Evolutionary conservation across 2,888 invertebrate genomes (phyloP).

Genomic region (Yponomeuta plumbellus): DNA sequence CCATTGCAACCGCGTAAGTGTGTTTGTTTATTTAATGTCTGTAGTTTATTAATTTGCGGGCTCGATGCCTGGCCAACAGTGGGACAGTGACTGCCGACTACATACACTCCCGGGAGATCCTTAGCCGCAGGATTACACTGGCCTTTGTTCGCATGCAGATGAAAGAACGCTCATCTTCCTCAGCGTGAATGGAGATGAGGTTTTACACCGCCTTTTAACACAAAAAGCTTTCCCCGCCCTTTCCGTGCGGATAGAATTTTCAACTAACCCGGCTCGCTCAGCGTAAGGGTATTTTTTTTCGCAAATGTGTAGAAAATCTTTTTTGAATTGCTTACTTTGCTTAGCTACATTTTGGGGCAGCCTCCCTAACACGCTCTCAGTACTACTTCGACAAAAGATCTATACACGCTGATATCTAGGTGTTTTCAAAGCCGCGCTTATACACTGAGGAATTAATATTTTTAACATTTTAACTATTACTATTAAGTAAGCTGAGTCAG

Average conservation of each 20-base stretch:
- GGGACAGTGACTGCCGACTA: background rate
- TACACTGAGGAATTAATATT: too few species aligned
- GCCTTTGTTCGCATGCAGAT: conserved; percentile 14
- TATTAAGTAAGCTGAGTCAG: too few species aligned
- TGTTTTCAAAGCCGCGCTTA: too few species aligned
- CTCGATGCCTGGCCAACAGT: too few species aligned
- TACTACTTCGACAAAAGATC: too few species aligned
- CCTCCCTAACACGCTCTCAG: too few species aligned
- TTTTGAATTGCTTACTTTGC: conserved; percentile 1
- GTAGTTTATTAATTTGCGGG: too few species aligned
- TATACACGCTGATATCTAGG: too few species aligned
- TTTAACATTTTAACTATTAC: too few species aligned
- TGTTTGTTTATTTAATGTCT: too few species aligned
- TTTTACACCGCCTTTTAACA: conserved; percentile 12
- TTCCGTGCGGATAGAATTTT: conserved; percentile 15
- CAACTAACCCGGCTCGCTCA: conserved; percentile 3
- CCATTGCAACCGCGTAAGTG: too few species aligned
- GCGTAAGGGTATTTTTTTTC: background rate
- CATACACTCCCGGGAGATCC: background rate
- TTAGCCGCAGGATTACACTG: conserved; percentile 12
- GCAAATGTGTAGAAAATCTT: background rate
- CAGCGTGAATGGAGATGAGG: conserved; percentile 14
- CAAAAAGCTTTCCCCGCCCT: conserved; percentile 4
- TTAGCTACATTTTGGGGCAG: background rate
- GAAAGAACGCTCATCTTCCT: conserved; percentile 16